Evolutionary conservation across 2,113 vertebrate species (phyloP), one percentile per base, ranked within the genome.

Genomic region (Oncorhynchus keta): DNA sequence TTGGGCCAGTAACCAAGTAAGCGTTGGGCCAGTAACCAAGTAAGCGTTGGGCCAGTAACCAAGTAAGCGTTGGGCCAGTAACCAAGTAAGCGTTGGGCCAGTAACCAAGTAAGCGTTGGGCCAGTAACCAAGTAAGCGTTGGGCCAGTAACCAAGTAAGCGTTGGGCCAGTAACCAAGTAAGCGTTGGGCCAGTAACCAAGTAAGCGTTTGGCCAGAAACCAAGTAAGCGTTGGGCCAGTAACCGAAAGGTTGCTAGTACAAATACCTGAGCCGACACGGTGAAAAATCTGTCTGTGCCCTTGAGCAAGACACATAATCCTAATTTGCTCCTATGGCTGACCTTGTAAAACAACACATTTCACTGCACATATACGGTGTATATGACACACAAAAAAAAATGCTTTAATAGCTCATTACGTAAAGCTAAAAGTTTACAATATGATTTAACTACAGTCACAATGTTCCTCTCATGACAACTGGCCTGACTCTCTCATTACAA

Each of bases 141-240:
- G 6, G 35, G 35, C 35, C 95, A 0, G 32, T 45, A 18, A 2
- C 18, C 67, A 32, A 32, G 32, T 6, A 32, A 32, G 32, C 32
- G 5, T 32, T 39, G 6, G 35, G 35, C 35, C 95, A 0, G 32
- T 45, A 18, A 2, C 18, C 67, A 32, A 32, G 32, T 6, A 32
- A 32, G 32, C 32, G 5, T 32, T 39, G 1, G 35, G 35, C 35
- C 95, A 0, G 32, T 45, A 18, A 4, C 18, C 67, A 32, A 32
- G 5, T 6, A 32, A 32, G 32, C 32, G 32, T 32, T 39, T 6
- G 35, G 35, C 35, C 95, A 0, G 32, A 22, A 18, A 4, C 18
- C 67, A 32, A 32, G 32, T 32, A 32, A 28, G 35, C 6, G 5
- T 35, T 39, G 35, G 35, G 35, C 35, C 95, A 0, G 20, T 45